phyloP scores from a whole-genome alignment of 2,797 vertebrate genomes.

The Ceryle rudis region DNA sequence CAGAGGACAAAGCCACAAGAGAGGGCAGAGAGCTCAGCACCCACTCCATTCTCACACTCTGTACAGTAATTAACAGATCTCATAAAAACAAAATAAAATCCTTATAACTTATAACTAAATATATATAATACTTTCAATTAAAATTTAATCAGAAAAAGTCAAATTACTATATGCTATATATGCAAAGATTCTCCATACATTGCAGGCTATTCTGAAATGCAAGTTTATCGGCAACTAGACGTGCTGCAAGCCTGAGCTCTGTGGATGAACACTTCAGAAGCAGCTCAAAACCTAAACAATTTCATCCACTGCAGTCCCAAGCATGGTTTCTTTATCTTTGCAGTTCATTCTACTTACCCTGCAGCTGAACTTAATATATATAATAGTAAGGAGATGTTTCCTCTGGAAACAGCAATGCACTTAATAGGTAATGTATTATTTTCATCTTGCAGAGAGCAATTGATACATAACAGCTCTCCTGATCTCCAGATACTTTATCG shows the following conservation, averaged over 20 bases:
- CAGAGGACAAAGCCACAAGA: background rate
- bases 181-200: background rate
- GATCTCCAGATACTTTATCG: background rate
- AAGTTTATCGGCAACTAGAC: background rate
- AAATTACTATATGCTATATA: background rate
- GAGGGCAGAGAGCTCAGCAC: background rate
- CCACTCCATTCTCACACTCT: background rate
- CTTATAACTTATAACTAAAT: background rate
- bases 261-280: background rate
- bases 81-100: background rate
- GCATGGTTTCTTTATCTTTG: background rate
- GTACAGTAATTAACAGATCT: background rate
- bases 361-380: slow-evolving; percentile 37
- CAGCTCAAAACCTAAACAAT: background rate
- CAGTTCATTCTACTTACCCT: background rate
- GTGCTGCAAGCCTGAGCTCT: background rate
- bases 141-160: background rate
- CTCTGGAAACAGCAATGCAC: background rate
- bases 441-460: background rate
- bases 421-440: background rate
- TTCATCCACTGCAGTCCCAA: background rate
- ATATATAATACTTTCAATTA: background rate
- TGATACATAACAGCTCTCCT: background rate
- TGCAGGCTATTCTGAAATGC: background rate
- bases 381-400: background rate